Evolutionary conservation across 2,888 invertebrate species (phyloP).

Genomic region (Sisyra terminalis): DNA sequence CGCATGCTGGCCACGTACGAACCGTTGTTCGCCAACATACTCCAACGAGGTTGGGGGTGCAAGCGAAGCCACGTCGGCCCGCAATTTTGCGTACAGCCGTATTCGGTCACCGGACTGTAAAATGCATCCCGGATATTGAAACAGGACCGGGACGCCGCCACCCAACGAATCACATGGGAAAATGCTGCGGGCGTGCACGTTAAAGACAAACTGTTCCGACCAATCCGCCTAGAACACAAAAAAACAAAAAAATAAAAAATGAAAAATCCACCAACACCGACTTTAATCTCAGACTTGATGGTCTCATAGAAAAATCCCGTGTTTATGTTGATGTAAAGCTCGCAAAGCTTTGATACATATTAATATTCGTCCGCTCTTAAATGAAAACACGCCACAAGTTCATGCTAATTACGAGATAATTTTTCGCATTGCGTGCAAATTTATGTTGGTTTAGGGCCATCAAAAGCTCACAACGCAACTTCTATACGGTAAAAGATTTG

Average conservation of each 20-base stretch:
- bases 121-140: constrained; percentile 73
- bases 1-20: constrained; percentile 55
- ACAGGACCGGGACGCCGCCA: constrained; percentile 57
- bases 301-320: too few species aligned
- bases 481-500: too few species aligned
- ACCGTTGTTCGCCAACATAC: constrained; percentile 49
- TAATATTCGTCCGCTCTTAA: too few species aligned
- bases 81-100: constrained; percentile 58
- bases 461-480: too few species aligned
- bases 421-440: too few species aligned
- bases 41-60: constrained; percentile 44
- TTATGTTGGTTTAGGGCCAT: too few species aligned
- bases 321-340: too few species aligned
- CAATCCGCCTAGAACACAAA: constrained; percentile 47
- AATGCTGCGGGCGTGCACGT: constrained; percentile 68
- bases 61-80: constrained; percentile 49
- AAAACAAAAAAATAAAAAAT: constrained; percentile 5
- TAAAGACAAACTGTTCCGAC: constrained; percentile 73
- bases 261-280: too few species aligned
- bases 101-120: constrained; percentile 59
- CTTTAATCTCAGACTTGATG: too few species aligned
- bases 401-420: too few species aligned
- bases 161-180: constrained; percentile 63
- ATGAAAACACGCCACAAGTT: too few species aligned
- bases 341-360: too few species aligned